Evolutionary conservation across 2,888 invertebrate species (phyloP).

Genomic region (Drosophila monieri): DNA sequence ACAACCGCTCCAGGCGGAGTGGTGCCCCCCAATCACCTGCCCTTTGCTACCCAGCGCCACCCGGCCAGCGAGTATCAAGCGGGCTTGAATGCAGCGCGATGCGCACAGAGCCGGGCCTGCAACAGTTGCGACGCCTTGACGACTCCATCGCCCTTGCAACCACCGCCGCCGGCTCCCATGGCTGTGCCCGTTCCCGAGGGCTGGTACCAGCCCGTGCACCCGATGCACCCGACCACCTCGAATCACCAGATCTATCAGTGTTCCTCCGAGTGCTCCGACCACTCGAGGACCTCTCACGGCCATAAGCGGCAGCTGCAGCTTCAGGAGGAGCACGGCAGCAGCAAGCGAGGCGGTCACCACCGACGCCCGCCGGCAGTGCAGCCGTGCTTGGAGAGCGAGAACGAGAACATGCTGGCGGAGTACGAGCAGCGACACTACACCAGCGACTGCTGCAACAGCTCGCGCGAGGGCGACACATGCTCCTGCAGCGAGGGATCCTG

Average conservation of each 20-base stretch:
- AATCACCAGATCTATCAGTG: conserved; percentile 84
- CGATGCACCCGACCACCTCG: conserved; percentile 75
- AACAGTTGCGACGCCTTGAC: conserved; percentile 83
- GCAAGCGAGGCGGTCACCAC: conserved; percentile 58
- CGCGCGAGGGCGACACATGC: conserved; percentile 86
- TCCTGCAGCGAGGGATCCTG: conserved; percentile 88
- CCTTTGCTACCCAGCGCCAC: conserved; percentile 83
- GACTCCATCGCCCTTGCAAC: conserved; percentile 83
- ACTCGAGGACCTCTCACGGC: conserved; percentile 81
- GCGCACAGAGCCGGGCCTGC: conserved; percentile 83
- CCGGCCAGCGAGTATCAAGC: conserved; percentile 84
- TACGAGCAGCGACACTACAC: conserved; percentile 78
- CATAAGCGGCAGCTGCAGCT: conserved; percentile 77
- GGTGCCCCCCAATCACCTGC: conserved; percentile 83
- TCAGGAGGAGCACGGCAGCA: conserved; percentile 77
- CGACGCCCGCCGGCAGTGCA: conserved; percentile 54
- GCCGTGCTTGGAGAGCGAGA: conserved; percentile 71
- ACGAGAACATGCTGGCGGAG: conserved; percentile 74
- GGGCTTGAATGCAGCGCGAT: conserved; percentile 80
- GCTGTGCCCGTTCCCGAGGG: conserved; percentile 80
- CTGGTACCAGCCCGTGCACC: conserved; percentile 83
- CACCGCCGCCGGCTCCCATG: conserved; percentile 81
- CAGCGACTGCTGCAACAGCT: conserved; percentile 85
- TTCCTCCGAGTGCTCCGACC: conserved; percentile 84
- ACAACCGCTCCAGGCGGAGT: conserved; percentile 62